These are phyloP conservation scores for Coccyzus lansbergi DNA, from an alignment of 2,797 vertebrate species.

Conservation along the genomic window DNA sequence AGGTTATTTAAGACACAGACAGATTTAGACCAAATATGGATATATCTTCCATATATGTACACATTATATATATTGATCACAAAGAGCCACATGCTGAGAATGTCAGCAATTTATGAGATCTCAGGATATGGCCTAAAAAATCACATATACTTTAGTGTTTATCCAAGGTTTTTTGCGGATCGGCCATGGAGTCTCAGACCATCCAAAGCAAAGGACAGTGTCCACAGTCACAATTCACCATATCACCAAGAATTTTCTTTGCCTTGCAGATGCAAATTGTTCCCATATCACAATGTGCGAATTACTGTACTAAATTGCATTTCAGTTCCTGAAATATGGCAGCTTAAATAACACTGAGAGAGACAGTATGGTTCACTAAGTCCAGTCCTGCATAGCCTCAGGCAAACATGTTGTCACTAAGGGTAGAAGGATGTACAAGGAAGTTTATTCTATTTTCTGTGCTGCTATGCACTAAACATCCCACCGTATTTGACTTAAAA, in stretches of 20 bases:
- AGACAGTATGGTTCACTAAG: not conserved
- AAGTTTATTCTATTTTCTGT: not conserved
- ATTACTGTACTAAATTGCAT: not conserved
- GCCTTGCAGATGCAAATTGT: not conserved
- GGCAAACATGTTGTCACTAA: not conserved
- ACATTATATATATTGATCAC: not conserved
- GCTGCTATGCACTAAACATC: not conserved
- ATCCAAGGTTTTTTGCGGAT: not conserved
- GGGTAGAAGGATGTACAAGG: not conserved
- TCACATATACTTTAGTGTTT: not conserved
- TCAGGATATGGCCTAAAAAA: not conserved
- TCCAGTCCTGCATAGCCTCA: not conserved
- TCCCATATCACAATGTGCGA: not conserved
- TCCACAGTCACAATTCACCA: not conserved
- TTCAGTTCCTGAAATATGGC: not conserved
- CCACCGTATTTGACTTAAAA: not conserved
- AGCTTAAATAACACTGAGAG: not conserved
- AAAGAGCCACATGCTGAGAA: not conserved
- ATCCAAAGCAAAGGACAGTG: fast-evolving
- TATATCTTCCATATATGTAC: not conserved
- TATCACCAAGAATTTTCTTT: not conserved
- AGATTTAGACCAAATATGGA: not conserved
- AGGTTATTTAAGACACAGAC: not conserved
- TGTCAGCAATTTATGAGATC: not conserved
- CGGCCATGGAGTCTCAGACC: not conserved